Conservation (phyloP, 2,888 invertebrate genomes). For the Hanleya hanleyi region DNA sequence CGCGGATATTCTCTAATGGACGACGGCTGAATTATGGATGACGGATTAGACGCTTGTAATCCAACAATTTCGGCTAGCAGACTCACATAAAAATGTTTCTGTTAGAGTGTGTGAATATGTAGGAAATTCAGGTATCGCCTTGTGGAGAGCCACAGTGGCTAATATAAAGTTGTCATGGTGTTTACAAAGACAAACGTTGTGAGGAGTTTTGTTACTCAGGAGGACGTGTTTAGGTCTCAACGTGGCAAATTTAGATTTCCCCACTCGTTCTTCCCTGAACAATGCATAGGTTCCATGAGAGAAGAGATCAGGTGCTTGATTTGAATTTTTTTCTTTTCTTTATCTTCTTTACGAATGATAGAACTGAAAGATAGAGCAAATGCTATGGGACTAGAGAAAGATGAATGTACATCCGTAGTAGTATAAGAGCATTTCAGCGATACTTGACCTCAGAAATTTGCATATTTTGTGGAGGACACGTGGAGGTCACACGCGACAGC, state of each 20-base stretch:
- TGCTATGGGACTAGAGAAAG: too few relatives aligned
- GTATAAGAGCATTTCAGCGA: too few relatives aligned
- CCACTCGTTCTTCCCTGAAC: not conserved
- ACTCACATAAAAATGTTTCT: not conserved
- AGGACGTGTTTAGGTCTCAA: not conserved
- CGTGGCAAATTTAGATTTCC: not conserved
- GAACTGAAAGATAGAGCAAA: too few relatives aligned
- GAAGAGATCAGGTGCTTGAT: not conserved
- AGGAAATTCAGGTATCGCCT: not conserved
- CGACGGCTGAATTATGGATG: too few relatives aligned
- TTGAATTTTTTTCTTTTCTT: not conserved
- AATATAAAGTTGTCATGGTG: constrained; percentile 10
- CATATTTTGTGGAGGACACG: too few relatives aligned
- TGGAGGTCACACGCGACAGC: too few relatives aligned
- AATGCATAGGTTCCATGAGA: not conserved
- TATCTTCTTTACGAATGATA: constrained; percentile 1
- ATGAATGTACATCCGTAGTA: too few relatives aligned
- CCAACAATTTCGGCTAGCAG: not conserved
- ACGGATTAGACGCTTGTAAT: too few relatives aligned
- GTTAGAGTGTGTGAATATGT: not conserved
- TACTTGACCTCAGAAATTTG: too few relatives aligned
- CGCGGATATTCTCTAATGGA: too few relatives aligned
- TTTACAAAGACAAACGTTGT: too few relatives aligned
- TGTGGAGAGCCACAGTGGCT: not conserved
- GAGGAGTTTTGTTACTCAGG: not conserved